Percentiles rank a stretch among this genome's conserved stretches.
Conservation (phyloP, 2,888 invertebrate species). For the Xestia xanthographa region DNA sequence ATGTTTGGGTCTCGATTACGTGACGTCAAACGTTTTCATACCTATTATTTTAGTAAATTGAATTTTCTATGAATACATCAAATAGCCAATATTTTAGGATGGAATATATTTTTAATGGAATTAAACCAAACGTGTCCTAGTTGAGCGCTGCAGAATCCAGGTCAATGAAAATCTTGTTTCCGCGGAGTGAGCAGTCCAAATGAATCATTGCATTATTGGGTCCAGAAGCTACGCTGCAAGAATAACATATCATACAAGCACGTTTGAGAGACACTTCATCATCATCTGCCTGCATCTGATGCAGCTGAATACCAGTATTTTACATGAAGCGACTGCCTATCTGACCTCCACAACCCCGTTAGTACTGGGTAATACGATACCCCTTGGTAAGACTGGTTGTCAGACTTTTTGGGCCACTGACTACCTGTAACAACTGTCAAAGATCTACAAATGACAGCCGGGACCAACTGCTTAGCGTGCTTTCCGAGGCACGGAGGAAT, state of each 20-base stretch:
- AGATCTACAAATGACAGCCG: too few relatives aligned
- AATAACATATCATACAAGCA: slow-evolving; percentile 24
- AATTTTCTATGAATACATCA: slow-evolving; percentile 28
- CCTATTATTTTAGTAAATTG: slow-evolving; percentile 31
- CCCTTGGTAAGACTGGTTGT: too few relatives aligned
- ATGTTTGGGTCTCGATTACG: slow-evolving; percentile 31
- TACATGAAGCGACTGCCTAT: too few relatives aligned
- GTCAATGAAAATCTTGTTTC: slow-evolving; percentile 48
- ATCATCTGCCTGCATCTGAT: too few relatives aligned
- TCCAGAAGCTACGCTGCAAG: slow-evolving; percentile 1
- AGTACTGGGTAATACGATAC: too few relatives aligned
- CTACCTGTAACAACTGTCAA: too few relatives aligned
- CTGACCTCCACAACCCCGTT: too few relatives aligned
- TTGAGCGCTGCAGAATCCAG: slow-evolving; percentile 36
- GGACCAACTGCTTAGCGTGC: too few relatives aligned
- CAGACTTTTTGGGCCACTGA: too few relatives aligned
- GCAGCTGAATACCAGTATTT: too few relatives aligned
- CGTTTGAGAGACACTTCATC: neutral
- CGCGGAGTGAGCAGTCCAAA: slow-evolving; percentile 24
- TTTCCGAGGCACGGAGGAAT: too few relatives aligned
- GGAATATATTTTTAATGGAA: slow-evolving; percentile 20
- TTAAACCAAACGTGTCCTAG: slow-evolving; percentile 27
- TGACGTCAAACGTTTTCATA: slow-evolving; percentile 33
- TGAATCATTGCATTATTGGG: slow-evolving; percentile 26
- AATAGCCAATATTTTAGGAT: slow-evolving; percentile 21